Evolutionary conservation across 1,140 invertebrate species (phyloP).

Genomic region (Trigoniulus corallinus): DNA sequence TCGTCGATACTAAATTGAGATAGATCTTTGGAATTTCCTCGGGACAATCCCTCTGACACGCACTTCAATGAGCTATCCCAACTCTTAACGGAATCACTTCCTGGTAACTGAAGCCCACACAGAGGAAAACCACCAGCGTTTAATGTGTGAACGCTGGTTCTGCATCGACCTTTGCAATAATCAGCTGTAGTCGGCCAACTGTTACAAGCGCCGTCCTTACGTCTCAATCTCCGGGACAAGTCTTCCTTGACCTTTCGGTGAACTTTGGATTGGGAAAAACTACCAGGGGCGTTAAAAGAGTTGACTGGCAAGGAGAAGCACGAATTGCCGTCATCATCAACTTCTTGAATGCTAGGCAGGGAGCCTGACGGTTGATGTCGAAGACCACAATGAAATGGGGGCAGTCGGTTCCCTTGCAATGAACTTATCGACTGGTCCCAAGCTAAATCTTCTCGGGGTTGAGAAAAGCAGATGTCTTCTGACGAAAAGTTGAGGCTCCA

Average conservation of each 20-base stretch:
- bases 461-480: conserved; percentile 35
- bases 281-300: no score
- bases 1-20: neutral
- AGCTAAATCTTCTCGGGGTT: conserved; percentile 32
- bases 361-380: conserved; percentile 18
- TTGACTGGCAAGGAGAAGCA: neutral
- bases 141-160: neutral
- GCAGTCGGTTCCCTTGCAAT: conserved; percentile 7
- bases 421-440: conserved; percentile 6
- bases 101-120: neutral
- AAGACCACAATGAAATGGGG: conserved; percentile 5
- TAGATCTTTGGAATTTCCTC: neutral
- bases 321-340: neutral
- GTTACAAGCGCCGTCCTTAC: neutral
- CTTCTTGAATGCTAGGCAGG: conserved; percentile 48
- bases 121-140: neutral
- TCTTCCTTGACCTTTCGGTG: no score
- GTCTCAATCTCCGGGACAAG: neutral
- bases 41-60: neutral
- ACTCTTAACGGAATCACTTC: neutral
- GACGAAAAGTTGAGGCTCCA: conserved; percentile 55
- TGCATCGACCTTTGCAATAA: neutral
- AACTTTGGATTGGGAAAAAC: neutral
- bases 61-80: neutral
- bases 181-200: neutral